These are phyloP conservation scores for Dendrolimus kikuchii DNA, from an alignment of 1,140 invertebrate genomes.

Conservation along the genomic window DNA sequence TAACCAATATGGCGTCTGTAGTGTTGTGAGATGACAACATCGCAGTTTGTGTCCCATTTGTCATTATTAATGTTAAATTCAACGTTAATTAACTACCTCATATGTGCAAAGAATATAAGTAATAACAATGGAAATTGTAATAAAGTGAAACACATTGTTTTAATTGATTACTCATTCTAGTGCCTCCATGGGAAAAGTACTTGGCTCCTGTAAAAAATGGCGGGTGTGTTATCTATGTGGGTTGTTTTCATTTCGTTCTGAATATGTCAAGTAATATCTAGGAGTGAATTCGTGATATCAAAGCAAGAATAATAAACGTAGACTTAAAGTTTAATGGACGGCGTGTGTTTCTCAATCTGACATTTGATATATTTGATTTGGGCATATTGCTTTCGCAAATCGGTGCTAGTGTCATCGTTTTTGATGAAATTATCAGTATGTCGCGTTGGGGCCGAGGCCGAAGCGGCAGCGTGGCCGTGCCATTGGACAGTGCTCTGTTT, in stretches of 20 bases:
- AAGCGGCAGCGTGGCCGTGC: constrained; percentile 75
- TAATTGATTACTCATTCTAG: constrained; percentile 28
- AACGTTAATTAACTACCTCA: constrained; percentile 56
- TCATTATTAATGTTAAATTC: constrained; percentile 51
- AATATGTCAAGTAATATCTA: constrained; percentile 38
- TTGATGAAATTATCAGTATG: constrained; percentile 73
- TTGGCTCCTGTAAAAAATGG: constrained; percentile 68
- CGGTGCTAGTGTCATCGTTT: constrained; percentile 59
- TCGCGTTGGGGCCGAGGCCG: constrained; percentile 75
- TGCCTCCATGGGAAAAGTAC: constrained; percentile 63
- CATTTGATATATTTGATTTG: constrained; percentile 36
- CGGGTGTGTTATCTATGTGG: constrained; percentile 72
- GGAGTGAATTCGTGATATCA: constrained; percentile 21
- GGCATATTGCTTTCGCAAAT: constrained; percentile 40
- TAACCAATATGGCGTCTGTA: constrained; percentile 66
- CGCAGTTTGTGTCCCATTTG: constrained; percentile 67
- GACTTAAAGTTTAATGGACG: constrained; percentile 10
- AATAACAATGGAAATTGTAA: constrained; percentile 40
- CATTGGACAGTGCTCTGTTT: constrained; percentile 77
- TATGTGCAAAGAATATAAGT: constrained; percentile 49
- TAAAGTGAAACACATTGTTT: constrained; percentile 29
- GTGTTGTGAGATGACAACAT: constrained; percentile 72
- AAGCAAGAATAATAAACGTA: constrained; percentile 6
- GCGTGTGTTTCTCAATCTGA: constrained; percentile 53
- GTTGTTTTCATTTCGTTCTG: constrained; percentile 63